Percentiles rank a stretch among this genome's conserved stretches.
These are phyloP conservation scores for Cheirogaleus medius DNA, from an alignment of 2,113 vertebrate species.

Conservation along the genomic window DNA sequence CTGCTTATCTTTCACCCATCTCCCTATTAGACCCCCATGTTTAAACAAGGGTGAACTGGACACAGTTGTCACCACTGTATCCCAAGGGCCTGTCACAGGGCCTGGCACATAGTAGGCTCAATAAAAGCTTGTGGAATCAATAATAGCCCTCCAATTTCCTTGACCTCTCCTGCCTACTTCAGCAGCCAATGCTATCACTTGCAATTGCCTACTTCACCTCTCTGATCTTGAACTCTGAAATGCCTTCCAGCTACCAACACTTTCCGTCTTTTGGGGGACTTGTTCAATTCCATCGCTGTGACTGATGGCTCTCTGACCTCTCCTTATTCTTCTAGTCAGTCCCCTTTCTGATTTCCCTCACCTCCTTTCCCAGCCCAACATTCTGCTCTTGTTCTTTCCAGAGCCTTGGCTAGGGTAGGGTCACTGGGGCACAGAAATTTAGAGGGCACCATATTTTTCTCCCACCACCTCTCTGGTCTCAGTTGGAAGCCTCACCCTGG, in stretches of 20 bases:
- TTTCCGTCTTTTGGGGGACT: conserved; percentile 35
- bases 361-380: conserved; percentile 49
- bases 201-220: not conserved
- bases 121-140: not conserved
- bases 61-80: not conserved
- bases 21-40: not conserved
- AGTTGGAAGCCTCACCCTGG: conserved; percentile 69
- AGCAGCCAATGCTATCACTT: not conserved
- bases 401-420: conserved; percentile 56
- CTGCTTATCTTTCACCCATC: not conserved
- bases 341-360: conserved; percentile 36
- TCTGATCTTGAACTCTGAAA: conserved; percentile 57
- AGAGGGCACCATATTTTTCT: conserved; percentile 74
- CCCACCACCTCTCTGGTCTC: conserved; percentile 74
- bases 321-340: conserved; percentile 54
- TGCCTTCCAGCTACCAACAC: conserved; percentile 35
- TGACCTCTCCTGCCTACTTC: not conserved
- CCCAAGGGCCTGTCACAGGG: not conserved
- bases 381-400: conserved; percentile 67
- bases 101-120: not conserved
- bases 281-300: not conserved
- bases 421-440: conserved; percentile 70
- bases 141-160: not conserved
- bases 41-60: not conserved
- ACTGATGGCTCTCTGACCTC: conserved; percentile 55